These are phyloP conservation scores for Drosophila parvula DNA, from an alignment of 1,140 invertebrate genomes.

Conservation along the genomic window DNA sequence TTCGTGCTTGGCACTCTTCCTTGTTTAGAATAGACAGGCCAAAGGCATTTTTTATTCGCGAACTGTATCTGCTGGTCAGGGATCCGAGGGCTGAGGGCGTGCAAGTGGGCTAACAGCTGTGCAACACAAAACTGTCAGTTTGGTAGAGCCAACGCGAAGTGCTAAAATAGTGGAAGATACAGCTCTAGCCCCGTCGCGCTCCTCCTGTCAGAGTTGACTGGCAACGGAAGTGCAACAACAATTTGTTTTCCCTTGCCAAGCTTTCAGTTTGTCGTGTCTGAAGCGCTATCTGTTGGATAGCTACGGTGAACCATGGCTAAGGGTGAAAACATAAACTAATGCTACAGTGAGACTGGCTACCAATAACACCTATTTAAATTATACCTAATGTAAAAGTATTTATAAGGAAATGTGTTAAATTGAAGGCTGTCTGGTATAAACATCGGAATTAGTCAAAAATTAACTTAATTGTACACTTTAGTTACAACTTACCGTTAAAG, in stretches of 20 bases:
- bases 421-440: too few species aligned
- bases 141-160: slow-evolving; percentile 38
- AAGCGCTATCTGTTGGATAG: slow-evolving; percentile 32
- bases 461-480: background rate
- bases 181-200: slow-evolving; percentile 26
- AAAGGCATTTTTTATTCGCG: slow-evolving; percentile 44
- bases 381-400: background rate
- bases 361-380: background rate
- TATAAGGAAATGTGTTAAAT: too few species aligned
- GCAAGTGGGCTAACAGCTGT: slow-evolving; percentile 52
- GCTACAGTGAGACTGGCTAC: too few species aligned
- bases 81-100: background rate
- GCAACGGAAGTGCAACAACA: slow-evolving; percentile 67
- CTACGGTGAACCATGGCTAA: slow-evolving; percentile 29
- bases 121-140: slow-evolving; percentile 74
- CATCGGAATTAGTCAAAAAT: too few species aligned
- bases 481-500: background rate
- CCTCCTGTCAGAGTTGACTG: slow-evolving; percentile 50
- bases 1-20: background rate
- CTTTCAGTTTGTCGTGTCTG: slow-evolving; percentile 39
- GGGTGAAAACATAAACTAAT: background rate
- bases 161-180: slow-evolving; percentile 54
- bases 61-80: slow-evolving; percentile 47
- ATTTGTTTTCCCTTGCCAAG: slow-evolving; percentile 55
- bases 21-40: slow-evolving; percentile 46